Evolutionary conservation across 2,113 vertebrate genomes (phyloP).

Genomic region (Nettapus auritus): DNA sequence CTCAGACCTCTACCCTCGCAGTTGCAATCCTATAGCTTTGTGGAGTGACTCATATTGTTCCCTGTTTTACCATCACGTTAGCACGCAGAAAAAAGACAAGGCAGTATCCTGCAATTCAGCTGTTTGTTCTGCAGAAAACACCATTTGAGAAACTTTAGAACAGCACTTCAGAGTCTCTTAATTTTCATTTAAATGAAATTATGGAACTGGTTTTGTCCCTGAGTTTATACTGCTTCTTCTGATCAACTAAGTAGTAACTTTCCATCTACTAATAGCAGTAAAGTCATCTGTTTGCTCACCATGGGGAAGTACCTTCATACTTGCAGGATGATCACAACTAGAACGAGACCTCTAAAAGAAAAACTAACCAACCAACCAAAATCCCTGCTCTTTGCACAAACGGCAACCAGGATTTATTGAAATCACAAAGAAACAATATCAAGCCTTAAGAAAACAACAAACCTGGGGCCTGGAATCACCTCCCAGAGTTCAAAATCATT

Average conservation of each 20-base stretch:
- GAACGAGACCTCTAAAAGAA: not conserved
- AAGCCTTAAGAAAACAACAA: not conserved
- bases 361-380: not conserved
- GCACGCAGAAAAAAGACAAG: accelerated
- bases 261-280: not conserved
- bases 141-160: not conserved
- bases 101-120: not conserved
- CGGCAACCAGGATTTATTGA: not conserved
- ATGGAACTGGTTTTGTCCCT: not conserved
- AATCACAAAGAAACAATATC: not conserved
- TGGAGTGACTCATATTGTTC: not conserved
- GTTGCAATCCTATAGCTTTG: not conserved
- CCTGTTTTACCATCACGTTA: not conserved
- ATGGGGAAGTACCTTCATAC: not conserved
- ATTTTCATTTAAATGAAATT: slow-evolving; percentile 2
- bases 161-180: not conserved
- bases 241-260: not conserved
- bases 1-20: not conserved
- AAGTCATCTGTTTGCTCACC: not conserved
- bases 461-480: not conserved
- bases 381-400: not conserved
- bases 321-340: not conserved
- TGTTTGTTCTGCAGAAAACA: not conserved
- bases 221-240: not conserved
- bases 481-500: not conserved